Base-by-base conservation (phyloP, 2,797 vertebrate species). In the Falco concolor region DNA sequence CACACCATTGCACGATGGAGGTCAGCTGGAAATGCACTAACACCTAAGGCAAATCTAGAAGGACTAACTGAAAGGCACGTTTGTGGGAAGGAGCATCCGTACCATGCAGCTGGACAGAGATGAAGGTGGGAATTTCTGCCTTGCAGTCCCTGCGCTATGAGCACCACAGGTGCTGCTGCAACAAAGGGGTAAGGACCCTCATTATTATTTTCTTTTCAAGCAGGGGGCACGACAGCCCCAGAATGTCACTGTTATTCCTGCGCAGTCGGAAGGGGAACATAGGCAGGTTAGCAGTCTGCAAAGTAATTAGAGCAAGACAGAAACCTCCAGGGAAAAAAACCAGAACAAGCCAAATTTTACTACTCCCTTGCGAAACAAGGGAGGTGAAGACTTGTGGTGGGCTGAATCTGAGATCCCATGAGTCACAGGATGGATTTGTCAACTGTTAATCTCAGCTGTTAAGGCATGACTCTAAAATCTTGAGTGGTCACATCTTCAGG, bases 401-500 rank as follows among this genome's bases (percentile, higher is more conserved):
- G 24, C 24, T 89, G 81, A 77, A 34, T 40, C 59, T 74, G n/a
- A 69, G 8, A 53, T 90, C 44, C 56, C 70, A 44, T 57, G 67
- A 78, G 24, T 40, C 38, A 49, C 36, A 57, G 50, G 49, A 74
- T 68, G 61, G 49, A 76, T 89, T 89, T n/a, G 38, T 85, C 52
- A 80, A 19, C 28, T 73, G 38, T 7, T 96, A 87, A 76, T 84
- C 84, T 87, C 78, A 64, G 0, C 1, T 89, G 82, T 38, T 53
- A 90, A 40, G 47, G 63, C 87, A 65, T 73, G 21, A 82, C 23
- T 88, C 16, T 47, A 20, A 20, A 36, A 68, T 84, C 60, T 76
- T 84, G 69, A 76, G 12, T 13, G 81, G 85, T 53, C 73, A 64
- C 89, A 82, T 79, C 38, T 75, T 87, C 87, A 81, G 17, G 50